Percentiles rank a stretch among this genome's conserved stretches.
phyloP scores from a whole-genome alignment of 1,140 invertebrate genomes.

The Magallana ariakensis region DNA sequence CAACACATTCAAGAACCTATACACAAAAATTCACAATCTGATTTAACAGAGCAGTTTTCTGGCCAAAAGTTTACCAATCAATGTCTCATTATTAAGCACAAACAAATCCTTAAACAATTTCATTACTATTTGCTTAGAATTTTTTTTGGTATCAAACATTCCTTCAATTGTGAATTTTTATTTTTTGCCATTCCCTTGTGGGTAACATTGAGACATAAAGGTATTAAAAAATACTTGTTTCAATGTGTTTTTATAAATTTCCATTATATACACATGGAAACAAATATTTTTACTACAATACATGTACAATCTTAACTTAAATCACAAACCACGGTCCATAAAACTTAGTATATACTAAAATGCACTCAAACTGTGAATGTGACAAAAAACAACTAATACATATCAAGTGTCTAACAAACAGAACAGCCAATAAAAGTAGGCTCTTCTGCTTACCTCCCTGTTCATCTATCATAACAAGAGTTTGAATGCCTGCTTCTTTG shows the following conservation, averaged over 20 bases:
- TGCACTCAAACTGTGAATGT: slow-evolving; percentile 16
- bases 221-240: neutral
- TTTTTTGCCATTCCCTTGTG: neutral
- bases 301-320: slow-evolving; percentile 12
- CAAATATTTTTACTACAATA: slow-evolving; percentile 18
- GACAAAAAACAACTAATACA: slow-evolving; percentile 23
- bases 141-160: too few species aligned
- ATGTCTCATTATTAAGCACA: neutral
- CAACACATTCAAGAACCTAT: slow-evolving; percentile 10
- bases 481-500: slow-evolving; percentile 99
- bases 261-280: neutral
- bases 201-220: neutral
- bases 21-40: slow-evolving; percentile 23
- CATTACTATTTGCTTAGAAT: too few species aligned
- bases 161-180: slow-evolving; percentile 26
- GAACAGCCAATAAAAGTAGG: slow-evolving; percentile 4
- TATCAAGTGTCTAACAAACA: slow-evolving; percentile 33
- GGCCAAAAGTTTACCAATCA: too few species aligned
- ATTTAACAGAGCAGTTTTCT: too few species aligned
- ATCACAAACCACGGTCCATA: neutral
- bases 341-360: slow-evolving; percentile 24
- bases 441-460: slow-evolving; percentile 91
- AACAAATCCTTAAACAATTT: too few species aligned
- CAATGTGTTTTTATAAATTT: neutral
- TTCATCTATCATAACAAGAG: slow-evolving; percentile 99